phyloP scores from a whole-genome alignment of 37 sponge, comb jelly and placozoan species.

The Petrosia ficiformis region DNA sequence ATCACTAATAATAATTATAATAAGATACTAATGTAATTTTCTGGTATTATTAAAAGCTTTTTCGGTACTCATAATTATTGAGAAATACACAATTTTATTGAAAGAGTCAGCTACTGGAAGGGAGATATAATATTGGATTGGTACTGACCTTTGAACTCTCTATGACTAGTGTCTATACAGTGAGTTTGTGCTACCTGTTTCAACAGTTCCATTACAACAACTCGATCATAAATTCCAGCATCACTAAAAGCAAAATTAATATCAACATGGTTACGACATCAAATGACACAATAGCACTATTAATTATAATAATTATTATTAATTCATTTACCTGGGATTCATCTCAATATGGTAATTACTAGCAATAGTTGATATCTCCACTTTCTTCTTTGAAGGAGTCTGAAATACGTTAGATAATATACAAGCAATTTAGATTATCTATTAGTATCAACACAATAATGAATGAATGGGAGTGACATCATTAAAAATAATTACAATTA shows the following conservation, averaged over 20 bases:
- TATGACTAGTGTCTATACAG: conserved; percentile 66
- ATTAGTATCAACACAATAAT: no score
- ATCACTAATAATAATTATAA: background rate
- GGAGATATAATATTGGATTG: background rate
- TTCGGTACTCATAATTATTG: background rate
- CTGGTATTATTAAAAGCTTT: background rate
- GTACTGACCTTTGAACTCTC: conserved; percentile 84
- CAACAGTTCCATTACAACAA: conserved; percentile 91
- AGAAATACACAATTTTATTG: background rate
- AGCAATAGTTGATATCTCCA: conserved; percentile 89
- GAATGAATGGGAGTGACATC: no score
- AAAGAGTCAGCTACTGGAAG: background rate
- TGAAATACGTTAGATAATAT: no score
- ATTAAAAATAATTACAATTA: background rate
- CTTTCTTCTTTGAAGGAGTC: conserved; percentile 98
- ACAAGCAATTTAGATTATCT: no score
- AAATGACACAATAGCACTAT: background rate
- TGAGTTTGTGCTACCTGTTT: conserved; percentile 93
- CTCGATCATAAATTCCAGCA: conserved; percentile 93
- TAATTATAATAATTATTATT: no score
- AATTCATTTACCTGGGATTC: conserved; percentile 80
- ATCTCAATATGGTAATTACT: conserved; percentile 99
- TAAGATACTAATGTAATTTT: no score
- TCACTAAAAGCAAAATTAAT: conserved; percentile 53
- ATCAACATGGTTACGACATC: no score